Evolutionary conservation across 35 echinoderm and acorn worm genomes (phyloP).

Genomic region (Eucidaris tribuloides): DNA sequence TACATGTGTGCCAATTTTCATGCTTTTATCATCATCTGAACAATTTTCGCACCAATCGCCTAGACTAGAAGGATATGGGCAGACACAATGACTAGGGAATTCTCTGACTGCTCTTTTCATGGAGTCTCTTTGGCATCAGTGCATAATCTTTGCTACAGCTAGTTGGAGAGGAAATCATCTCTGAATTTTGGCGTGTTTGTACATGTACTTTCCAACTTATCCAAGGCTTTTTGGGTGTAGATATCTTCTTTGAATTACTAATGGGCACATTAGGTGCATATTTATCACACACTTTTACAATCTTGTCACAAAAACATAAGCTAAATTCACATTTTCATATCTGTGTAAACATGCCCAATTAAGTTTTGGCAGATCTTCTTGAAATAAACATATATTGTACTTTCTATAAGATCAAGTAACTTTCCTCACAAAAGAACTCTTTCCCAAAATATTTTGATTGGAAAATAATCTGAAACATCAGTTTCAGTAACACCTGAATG

Average conservation of each 20-base stretch:
- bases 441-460: not conserved
- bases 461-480: slow-evolving; percentile 1
- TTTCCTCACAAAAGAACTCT: not conserved
- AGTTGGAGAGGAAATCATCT: too few relatives aligned
- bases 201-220: too few relatives aligned
- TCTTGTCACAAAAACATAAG: not conserved
- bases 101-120: too few relatives aligned
- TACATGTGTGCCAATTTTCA: too few relatives aligned
- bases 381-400: not conserved
- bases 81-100: too few relatives aligned
- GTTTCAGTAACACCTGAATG: not conserved
- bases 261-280: not conserved
- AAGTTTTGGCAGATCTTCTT: not conserved
- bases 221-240: not conserved
- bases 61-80: too few relatives aligned
- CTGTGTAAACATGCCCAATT: not conserved
- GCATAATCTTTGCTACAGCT: too few relatives aligned
- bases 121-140: too few relatives aligned
- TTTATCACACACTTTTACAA: slow-evolving; percentile 9
- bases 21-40: too few relatives aligned
- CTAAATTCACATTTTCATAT: not conserved
- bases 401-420: not conserved
- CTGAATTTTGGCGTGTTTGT: too few relatives aligned
- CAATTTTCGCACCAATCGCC: too few relatives aligned
- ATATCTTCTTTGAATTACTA: not conserved